Evolutionary conservation across 2,888 invertebrate genomes (phyloP).

Genomic region (Coronaproctus castanopsis): DNA sequence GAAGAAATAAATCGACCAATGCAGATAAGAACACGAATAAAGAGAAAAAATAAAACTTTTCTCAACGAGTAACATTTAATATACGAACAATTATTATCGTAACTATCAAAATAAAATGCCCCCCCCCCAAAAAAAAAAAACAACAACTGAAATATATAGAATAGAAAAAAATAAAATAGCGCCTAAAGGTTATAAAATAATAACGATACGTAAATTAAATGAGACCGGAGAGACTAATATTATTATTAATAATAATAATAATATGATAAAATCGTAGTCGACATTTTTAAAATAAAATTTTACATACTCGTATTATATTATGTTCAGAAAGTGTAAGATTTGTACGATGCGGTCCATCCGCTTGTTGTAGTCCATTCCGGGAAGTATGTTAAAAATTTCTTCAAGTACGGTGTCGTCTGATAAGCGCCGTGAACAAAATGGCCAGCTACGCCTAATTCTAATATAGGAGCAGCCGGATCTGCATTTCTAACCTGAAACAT

Average conservation of each 20-base stretch:
- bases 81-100: too few species aligned
- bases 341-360: constrained; percentile 48
- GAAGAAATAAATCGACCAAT: too few species aligned
- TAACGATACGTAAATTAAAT: too few species aligned
- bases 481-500: constrained; percentile 26
- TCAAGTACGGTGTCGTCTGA: constrained; percentile 32
- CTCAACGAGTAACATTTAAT: too few species aligned
- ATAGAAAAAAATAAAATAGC: background rate
- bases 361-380: constrained; percentile 43
- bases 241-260: background rate
- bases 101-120: too few species aligned
- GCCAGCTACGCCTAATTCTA: constrained; percentile 38
- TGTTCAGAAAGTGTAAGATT: constrained; percentile 36
- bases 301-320: too few species aligned
- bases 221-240: too few species aligned
- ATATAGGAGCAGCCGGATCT: constrained; percentile 26
- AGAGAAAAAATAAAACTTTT: too few species aligned
- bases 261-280: background rate
- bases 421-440: constrained; percentile 37
- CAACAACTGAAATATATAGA: too few species aligned
- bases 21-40: too few species aligned
- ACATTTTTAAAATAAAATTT: too few species aligned
- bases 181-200: background rate
- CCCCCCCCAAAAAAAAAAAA: too few species aligned
- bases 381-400: constrained; percentile 35